These are phyloP conservation scores for Grantiella picta DNA, from an alignment of 2,113 vertebrate species.

Conservation along the genomic window DNA sequence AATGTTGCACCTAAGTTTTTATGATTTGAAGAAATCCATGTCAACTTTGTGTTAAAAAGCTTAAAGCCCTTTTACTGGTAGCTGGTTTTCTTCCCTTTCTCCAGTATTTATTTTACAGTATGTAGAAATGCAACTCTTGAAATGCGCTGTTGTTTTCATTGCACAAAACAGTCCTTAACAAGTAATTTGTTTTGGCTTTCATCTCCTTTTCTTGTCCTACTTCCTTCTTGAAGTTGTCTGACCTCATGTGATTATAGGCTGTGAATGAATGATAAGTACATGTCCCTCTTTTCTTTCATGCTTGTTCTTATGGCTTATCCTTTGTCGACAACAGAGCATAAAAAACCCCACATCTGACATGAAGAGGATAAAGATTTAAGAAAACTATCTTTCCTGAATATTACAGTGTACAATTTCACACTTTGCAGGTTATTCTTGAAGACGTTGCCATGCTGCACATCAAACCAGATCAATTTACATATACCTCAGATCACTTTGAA, in stretches of 20 bases:
- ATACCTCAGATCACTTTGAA: slow-evolving; percentile 95
- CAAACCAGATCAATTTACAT: slow-evolving; percentile 95
- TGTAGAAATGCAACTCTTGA: neutral
- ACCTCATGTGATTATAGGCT: neutral
- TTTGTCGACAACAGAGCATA: neutral
- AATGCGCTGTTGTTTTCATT: neutral
- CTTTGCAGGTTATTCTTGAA: slow-evolving; percentile 91
- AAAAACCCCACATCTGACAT: neutral
- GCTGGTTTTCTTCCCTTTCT: neutral
- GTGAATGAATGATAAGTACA: neutral
- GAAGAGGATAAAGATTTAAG: neutral
- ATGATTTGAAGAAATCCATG: neutral
- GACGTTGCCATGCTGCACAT: slow-evolving; percentile 96
- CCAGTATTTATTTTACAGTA: neutral
- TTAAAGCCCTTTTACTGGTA: neutral
- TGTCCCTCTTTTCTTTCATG: neutral
- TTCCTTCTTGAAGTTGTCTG: neutral
- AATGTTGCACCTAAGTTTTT: neutral
- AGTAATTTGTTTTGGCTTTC: neutral
- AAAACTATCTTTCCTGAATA: neutral
- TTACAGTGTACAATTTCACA: neutral
- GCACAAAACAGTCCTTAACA: neutral
- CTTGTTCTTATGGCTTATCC: neutral
- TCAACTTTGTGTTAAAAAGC: neutral
- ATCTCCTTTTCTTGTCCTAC: neutral